phyloP scores from a whole-genome alignment of 2,113 vertebrate genomes.

The Nymphicus hollandicus region DNA sequence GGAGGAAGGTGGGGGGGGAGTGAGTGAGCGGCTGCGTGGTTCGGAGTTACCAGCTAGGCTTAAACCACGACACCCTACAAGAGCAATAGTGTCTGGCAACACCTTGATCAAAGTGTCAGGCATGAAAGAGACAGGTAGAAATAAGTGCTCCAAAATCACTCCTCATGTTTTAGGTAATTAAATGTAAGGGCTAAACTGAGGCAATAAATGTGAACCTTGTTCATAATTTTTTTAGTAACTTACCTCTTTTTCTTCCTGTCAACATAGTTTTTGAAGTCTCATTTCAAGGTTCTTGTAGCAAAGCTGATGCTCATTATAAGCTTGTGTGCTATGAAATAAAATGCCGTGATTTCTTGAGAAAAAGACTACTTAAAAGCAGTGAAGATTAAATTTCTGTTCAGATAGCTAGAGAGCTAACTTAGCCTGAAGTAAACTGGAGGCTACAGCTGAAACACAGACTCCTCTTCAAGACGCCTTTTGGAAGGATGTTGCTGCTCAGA shows the following conservation, averaged over 20 bases:
- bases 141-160: not conserved
- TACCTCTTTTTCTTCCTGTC: not conserved
- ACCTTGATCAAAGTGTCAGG: not conserved
- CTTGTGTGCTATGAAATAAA: not conserved
- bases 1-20: no score
- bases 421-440: not conserved
- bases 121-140: not conserved
- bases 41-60: no score
- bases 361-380: not conserved
- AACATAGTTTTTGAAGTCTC: not conserved
- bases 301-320: not conserved
- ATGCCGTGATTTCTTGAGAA: not conserved
- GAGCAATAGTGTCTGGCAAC: not conserved
- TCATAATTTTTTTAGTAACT: not conserved
- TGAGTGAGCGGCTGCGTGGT: no score
- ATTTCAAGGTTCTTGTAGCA: not conserved
- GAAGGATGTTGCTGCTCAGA: not conserved
- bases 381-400: not conserved
- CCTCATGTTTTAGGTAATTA: not conserved
- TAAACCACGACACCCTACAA: no score
- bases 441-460: not conserved
- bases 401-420: not conserved
- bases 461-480: not conserved
- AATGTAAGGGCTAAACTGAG: not conserved
- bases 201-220: not conserved